Evolutionary conservation across 2,888 invertebrate species (phyloP).

Genomic region (Eristalis intricaria): DNA sequence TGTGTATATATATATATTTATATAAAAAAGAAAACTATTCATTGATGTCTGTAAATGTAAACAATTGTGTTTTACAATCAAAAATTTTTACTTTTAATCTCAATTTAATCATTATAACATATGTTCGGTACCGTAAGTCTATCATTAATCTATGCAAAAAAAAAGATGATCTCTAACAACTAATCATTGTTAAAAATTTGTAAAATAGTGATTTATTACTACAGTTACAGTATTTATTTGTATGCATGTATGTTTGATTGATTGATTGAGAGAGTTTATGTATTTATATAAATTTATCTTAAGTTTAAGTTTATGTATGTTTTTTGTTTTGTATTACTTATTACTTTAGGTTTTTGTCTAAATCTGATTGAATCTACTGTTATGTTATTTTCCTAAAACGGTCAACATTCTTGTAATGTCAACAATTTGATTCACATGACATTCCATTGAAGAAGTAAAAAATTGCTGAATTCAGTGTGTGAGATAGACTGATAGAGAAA

Average conservation of each 20-base stretch:
- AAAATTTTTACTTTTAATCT: constrained; percentile 64
- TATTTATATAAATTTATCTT: neutral
- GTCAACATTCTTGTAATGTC: neutral
- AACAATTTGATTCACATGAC: constrained; percentile 4
- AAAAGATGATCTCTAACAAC: constrained; percentile 44
- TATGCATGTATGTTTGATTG: constrained; percentile 24
- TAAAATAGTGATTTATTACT: constrained; percentile 47
- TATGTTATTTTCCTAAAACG: neutral
- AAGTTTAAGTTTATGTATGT: neutral
- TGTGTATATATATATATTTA: constrained; percentile 29
- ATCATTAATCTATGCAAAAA: constrained; percentile 51
- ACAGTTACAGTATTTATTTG: neutral
- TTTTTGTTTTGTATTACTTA: neutral
- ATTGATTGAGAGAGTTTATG: constrained; percentile 42
- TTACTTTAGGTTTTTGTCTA: neutral
- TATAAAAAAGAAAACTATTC: constrained; percentile 47
- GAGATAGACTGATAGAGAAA: neutral
- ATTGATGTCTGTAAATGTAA: constrained; percentile 29
- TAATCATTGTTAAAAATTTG: constrained; percentile 61
- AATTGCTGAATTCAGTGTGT: neutral
- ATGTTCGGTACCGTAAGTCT: neutral
- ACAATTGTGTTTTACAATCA: constrained; percentile 59
- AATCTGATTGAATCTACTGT: neutral
- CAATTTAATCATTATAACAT: constrained; percentile 55
- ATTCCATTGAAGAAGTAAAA: constrained; percentile 12